These are phyloP conservation scores for Megaceryle torquata DNA, from an alignment of 2,113 vertebrate genomes.

Conservation along the genomic window DNA sequence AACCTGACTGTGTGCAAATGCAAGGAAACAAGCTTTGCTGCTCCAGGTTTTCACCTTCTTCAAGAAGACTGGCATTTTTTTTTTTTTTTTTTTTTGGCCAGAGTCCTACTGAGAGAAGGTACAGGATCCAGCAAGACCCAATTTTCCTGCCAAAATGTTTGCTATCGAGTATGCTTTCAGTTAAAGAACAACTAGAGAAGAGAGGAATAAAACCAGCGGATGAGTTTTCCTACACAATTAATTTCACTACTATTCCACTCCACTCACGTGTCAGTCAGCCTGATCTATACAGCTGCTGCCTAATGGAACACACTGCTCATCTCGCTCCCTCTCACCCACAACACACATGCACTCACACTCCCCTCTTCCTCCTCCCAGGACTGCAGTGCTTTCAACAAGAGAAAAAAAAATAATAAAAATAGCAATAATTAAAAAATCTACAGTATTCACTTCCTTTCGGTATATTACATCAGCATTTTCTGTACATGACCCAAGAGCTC, in stretches of 20 bases:
- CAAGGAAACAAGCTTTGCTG: constrained; percentile 23
- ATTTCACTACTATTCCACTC: constrained; percentile 17
- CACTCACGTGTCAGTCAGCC: background rate
- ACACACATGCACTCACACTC: constrained; percentile 35
- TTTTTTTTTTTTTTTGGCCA: background rate
- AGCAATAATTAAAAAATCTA: constrained; percentile 80
- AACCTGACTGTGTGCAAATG: constrained; percentile 45
- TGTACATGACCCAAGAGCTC: constrained; percentile 78
- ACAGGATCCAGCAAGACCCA: background rate
- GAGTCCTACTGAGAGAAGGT: background rate
- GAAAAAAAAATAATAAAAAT: constrained; percentile 75
- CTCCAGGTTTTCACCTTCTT: background rate
- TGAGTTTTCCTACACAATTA: constrained; percentile 49
- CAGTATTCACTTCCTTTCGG: constrained; percentile 79
- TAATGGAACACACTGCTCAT: background rate
- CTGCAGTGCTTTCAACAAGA: constrained; percentile 74
- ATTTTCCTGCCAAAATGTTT: background rate
- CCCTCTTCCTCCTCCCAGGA: constrained; percentile 59
- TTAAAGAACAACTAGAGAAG: constrained; percentile 35
- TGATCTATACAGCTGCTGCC: background rate
- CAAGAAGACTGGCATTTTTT: background rate
- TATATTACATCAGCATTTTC: constrained; percentile 77
- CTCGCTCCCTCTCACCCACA: constrained; percentile 11
- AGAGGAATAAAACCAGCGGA: constrained; percentile 37
- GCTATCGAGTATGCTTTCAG: constrained; percentile 33